Percentiles rank a stretch among this genome's conserved stretches.
These are phyloP conservation scores for Epinephelus cyanopodus DNA, from an alignment of 2,113 vertebrate genomes.

Conservation along the genomic window DNA sequence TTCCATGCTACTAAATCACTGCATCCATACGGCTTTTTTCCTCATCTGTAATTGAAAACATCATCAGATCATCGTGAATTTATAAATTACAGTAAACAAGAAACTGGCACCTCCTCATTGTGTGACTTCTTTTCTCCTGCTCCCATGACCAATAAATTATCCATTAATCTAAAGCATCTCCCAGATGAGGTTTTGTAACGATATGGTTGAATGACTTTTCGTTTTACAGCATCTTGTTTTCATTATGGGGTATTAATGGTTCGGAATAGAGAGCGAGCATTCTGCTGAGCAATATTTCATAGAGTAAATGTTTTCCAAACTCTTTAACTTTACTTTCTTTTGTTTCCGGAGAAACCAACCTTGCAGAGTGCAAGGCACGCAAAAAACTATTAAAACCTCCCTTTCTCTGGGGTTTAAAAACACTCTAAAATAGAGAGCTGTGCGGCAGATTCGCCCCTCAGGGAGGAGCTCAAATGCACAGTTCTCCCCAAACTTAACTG, in stretches of 20 bases:
- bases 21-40: background rate
- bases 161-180: background rate
- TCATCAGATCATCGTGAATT: background rate
- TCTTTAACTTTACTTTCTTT: conserved; percentile 26
- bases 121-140: background rate
- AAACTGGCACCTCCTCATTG: background rate
- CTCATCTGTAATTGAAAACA: background rate
- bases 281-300: conserved; percentile 15
- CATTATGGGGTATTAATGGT: background rate
- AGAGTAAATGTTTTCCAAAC: conserved; percentile 24
- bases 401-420: conserved; percentile 60
- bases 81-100: background rate
- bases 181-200: background rate
- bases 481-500: conserved; percentile 26
- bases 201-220: background rate
- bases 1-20: background rate
- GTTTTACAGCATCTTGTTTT: background rate
- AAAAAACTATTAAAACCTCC: conserved; percentile 57
- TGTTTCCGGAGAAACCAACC: conserved; percentile 45
- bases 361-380: conserved; percentile 60
- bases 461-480: conserved; percentile 53
- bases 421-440: conserved; percentile 55
- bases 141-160: background rate
- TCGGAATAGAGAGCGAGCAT: background rate
- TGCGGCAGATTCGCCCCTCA: conserved; percentile 51